Base-by-base conservation (phyloP, 2,888 invertebrate species). In the Hydriomena furcata region DNA sequence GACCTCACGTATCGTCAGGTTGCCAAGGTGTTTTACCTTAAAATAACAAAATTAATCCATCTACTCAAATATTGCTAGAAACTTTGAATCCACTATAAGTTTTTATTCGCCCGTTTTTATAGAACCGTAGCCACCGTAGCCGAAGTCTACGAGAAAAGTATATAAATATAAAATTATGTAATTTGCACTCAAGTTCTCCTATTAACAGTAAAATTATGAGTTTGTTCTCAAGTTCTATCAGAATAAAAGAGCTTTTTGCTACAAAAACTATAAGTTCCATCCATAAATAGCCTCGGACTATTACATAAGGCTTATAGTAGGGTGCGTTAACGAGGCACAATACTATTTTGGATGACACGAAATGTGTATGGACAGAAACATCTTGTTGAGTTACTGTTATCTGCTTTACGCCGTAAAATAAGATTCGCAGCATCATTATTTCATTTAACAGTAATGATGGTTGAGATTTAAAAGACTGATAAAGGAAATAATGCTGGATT, bases 231-330 rank as follows among this genome's bases (percentile, higher is more conserved):
- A n/a, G n/a, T n/a, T n/a, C n/a, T n/a, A n/a, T n/a, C 4, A 17
- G 2, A n/a, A 34, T 10, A 8, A 21, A 34, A 20, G 6, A n/a
- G 32, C 5, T 20, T 20, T n/a, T 20, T 34, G 8, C 20, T 12
- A 21, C 32, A 32, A 6, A 1, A 17, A 4, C 17, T 31, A 24
- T 45, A 37, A 37, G 30, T 3, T 13, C 8, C 12, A 31, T 37
- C 35, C 32, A n/a, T 48, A 49, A 36, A 49, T 49, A 49, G 49
- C 32, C 25, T 27, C 11, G 25, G 37, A 24, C 13, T 34, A 42
- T 55, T 59, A 55, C 49, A 41, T 51, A 59, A 59, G 28, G 7
- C 40, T 47, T 52, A 35, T 53, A 55, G 44, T 56, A 50, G 56
- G 47, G 50, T 44, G 28, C 30, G 48, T 50, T 56, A 59, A 59